Evolutionary conservation across 2,797 vertebrate genomes (phyloP), one percentile per base, ranked within the genome.

Genomic region (Champsocephalus gunnari): DNA sequence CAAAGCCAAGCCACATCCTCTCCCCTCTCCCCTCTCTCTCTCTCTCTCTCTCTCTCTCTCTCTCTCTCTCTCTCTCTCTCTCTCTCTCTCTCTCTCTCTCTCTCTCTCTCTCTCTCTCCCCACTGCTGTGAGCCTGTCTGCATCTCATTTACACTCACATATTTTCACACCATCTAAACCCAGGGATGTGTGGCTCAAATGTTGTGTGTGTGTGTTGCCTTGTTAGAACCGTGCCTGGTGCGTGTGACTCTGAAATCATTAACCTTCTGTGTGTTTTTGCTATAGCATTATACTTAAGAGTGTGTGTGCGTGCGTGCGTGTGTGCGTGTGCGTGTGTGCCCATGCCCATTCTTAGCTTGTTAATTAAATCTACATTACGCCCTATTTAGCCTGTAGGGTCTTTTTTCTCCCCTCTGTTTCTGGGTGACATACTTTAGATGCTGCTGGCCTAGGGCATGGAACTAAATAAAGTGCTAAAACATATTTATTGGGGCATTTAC

Each of bases 401-500:
- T 50, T 55, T 84, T 86, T 72, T 38, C 87, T 51, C 72, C 59
- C 54, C 53, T 50, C 74, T 71, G 72, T 92, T 88, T 72, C 83
- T 70, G 87, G 88, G 87, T 94, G 92, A 94, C 91, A 89, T 88
- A 84, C 84, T 93, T 90, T 80, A 82, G 81, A 92, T 67, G 80
- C 73, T 79, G 80, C 83, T 89, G 92, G 94, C 93, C 90, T 79
- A 64, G 80, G 88, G 92, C 91, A 86, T 93, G 92, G 94, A 94
- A 94, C 87, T 92, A 88, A 92, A 93, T 90, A 89, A 93, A 91
- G 89, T 94, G 90, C 85, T 94, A 87, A 89, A 93, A 94, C 94
- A 91, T 92, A 94, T 94, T 95, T 94, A 95, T 92, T 89, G 81
- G 89, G 74, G 87, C 81, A 89, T 92, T 95, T 93, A 93, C 82